Evolutionary conservation across 1,140 invertebrate genomes (phyloP).

Genomic region (Caenorhabditis brenneri): DNA sequence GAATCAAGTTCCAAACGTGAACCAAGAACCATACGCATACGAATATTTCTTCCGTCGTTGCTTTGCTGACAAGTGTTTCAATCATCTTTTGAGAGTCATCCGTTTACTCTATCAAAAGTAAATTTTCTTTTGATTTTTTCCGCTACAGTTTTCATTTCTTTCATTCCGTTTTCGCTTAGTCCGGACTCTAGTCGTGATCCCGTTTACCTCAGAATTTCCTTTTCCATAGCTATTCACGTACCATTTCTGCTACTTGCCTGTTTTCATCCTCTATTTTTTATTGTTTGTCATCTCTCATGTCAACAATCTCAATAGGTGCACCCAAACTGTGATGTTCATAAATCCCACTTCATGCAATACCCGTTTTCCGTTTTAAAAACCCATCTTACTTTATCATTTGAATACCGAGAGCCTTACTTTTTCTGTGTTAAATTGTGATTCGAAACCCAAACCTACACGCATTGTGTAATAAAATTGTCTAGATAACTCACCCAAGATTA

Average conservation of each 20-base stretch:
- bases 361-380: neutral
- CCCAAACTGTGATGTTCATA: constrained; percentile 27
- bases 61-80: constrained; percentile 39
- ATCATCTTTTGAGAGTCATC: constrained; percentile 42
- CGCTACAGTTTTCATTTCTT: neutral
- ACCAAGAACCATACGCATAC: constrained; percentile 47
- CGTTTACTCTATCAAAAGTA: constrained; percentile 37
- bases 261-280: neutral
- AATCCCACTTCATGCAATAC: constrained; percentile 15
- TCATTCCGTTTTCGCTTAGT: neutral
- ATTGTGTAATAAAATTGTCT: neutral
- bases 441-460: neutral
- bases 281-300: constrained; percentile 42
- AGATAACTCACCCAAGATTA: constrained; percentile 7
- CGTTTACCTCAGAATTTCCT: neutral
- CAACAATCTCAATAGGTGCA: constrained; percentile 30
- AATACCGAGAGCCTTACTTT: constrained; percentile 5
- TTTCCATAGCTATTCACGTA: constrained; percentile 27
- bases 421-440: constrained; percentile 38
- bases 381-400: neutral
- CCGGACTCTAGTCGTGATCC: constrained; percentile 17
- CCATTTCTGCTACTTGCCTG: constrained; percentile 15
- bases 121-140: neutral
- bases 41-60: constrained; percentile 51
- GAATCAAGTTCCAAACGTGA: constrained; percentile 37